A percentile compares a stretch with the other conserved stretches of the same genome.
These are phyloP conservation scores for Lasioglossum pauxillum DNA, from an alignment of 2,888 invertebrate species.

Conservation along the genomic window DNA sequence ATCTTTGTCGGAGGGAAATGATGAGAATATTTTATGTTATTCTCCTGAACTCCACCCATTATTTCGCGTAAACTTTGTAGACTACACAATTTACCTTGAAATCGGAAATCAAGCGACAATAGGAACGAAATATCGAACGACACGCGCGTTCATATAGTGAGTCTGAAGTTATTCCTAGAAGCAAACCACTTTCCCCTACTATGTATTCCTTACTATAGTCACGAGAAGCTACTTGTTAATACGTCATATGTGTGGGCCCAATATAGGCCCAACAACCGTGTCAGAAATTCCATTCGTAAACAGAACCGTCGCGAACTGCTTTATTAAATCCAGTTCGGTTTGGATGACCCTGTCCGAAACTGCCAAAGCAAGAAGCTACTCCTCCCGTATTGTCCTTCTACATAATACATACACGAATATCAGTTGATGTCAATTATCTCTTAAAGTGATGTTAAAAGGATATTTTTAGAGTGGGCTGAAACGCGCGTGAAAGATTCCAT, in stretches of 20 bases:
- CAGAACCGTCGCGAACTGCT: neutral
- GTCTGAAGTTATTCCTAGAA: slow-evolving; percentile 14
- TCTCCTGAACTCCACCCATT: too few species aligned
- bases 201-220: neutral
- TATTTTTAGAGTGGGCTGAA: neutral
- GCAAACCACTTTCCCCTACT: slow-evolving; percentile 7
- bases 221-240: neutral
- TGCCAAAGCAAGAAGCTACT: neutral
- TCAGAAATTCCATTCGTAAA: neutral
- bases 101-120: neutral
- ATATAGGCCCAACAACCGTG: neutral
- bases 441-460: neutral
- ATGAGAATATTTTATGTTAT: neutral
- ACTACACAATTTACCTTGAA: neutral
- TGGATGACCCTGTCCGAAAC: slow-evolving; percentile 11
- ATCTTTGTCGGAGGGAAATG: too few species aligned
- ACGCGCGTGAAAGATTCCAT: neutral
- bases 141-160: slow-evolving; percentile 3
- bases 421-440: slow-evolving; percentile 7
- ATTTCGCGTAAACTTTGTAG: neutral
- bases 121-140: neutral
- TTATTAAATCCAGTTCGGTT: slow-evolving; percentile 13
- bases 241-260: neutral
- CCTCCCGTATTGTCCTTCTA: neutral
- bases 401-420: neutral